phyloP scores from a whole-genome alignment of 1,140 invertebrate species.

The Dendrolimus punctatus region DNA sequence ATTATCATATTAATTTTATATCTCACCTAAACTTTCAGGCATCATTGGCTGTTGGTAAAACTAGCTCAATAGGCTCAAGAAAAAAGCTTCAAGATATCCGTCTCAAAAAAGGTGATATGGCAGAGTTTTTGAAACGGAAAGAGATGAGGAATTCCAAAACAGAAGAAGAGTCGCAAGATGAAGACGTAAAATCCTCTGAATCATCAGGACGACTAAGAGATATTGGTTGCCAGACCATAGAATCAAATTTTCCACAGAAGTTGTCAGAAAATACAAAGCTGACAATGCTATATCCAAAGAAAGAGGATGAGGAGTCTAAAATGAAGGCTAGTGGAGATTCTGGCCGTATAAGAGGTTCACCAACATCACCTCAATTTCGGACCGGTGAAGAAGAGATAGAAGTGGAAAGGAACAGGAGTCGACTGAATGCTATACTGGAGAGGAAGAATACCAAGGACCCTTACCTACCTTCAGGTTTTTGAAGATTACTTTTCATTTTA shows the following conservation, averaged over 20 bases:
- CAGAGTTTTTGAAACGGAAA: constrained; percentile 58
- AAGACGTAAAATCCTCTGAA: constrained; percentile 35
- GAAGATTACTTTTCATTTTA: background rate
- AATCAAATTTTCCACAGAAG: constrained; percentile 51
- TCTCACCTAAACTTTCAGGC: background rate
- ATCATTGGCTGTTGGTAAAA: constrained; percentile 38
- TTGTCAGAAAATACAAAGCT: constrained; percentile 49
- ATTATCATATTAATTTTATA: too few relatives aligned
- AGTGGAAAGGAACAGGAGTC: constrained; percentile 39
- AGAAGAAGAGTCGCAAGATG: constrained; percentile 23
- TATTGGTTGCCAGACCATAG: constrained; percentile 57
- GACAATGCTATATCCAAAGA: constrained; percentile 51
- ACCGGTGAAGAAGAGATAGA: constrained; percentile 44
- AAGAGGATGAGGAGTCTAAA: constrained; percentile 42
- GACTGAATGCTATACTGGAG: constrained; percentile 56
- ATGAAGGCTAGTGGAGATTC: constrained; percentile 57
- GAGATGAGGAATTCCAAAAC: constrained; percentile 37
- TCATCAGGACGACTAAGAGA: constrained; percentile 47
- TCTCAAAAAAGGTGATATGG: constrained; percentile 65
- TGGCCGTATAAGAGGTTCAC: constrained; percentile 25
- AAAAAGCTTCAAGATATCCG: constrained; percentile 42
- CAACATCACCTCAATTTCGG: constrained; percentile 20
- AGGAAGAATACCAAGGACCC: constrained; percentile 54
- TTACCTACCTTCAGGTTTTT: constrained; percentile 54
- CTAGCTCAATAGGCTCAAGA: constrained; percentile 27